Percentiles rank a stretch among this genome's conserved stretches.
Conservation (phyloP, 2,888 invertebrate species). For the Cantharis nigra region DNA sequence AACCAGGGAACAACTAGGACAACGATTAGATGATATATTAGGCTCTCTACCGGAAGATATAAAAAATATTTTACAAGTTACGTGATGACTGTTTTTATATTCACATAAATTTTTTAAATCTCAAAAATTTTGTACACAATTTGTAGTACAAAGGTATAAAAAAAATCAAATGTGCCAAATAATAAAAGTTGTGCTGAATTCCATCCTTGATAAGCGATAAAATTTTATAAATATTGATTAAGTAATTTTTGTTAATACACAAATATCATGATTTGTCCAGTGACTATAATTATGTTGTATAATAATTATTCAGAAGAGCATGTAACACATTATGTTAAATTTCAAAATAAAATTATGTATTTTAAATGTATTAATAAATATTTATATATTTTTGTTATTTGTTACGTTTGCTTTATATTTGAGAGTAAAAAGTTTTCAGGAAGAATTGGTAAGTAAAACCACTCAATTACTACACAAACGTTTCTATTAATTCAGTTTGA, state of each 20-base stretch:
- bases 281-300: neutral
- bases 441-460: neutral
- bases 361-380: neutral
- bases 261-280: neutral
- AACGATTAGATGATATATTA: slow-evolving; percentile 80
- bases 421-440: too few relatives aligned
- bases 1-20: slow-evolving; percentile 67
- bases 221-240: neutral
- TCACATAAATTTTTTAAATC: neutral
- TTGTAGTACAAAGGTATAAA: neutral
- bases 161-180: neutral
- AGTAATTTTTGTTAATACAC: neutral
- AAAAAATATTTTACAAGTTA: slow-evolving; percentile 74
- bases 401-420: neutral
- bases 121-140: neutral
- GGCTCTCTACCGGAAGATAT: slow-evolving; percentile 85
- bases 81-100: slow-evolving; percentile 41
- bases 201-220: neutral
- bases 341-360: neutral
- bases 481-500: neutral
- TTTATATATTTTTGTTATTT: neutral
- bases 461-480: neutral
- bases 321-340: neutral
- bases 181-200: neutral
- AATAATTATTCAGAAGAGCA: neutral